Evolutionary conservation across 1,140 invertebrate genomes (phyloP).

Genomic region (Euura lappo): DNA sequence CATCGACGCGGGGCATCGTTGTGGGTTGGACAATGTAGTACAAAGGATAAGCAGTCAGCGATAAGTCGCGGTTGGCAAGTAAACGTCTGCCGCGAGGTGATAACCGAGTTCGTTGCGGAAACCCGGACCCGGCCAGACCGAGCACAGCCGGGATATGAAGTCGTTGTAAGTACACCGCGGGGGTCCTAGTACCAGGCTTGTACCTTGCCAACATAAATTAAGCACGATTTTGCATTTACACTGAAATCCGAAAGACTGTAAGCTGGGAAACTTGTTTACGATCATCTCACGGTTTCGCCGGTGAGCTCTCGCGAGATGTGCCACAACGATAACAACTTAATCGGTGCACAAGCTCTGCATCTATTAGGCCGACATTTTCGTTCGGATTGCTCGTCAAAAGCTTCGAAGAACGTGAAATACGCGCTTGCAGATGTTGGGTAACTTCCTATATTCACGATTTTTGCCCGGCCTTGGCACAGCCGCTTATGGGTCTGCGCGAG

Average conservation of each 20-base stretch:
- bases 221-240: slow-evolving; percentile 54
- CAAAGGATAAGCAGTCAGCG: too few species aligned
- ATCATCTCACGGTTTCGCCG: neutral
- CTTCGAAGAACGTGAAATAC: too few species aligned
- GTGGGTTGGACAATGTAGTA: too few species aligned
- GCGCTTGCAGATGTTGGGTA: too few species aligned
- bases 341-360: neutral
- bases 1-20: too few species aligned
- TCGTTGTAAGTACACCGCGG: slow-evolving; percentile 54
- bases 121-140: slow-evolving; percentile 10
- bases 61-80: too few species aligned
- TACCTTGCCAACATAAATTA: slow-evolving; percentile 57
- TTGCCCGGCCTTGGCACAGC: too few species aligned
- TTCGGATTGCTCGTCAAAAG: too few species aligned
- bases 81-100: neutral
- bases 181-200: slow-evolving; percentile 48
- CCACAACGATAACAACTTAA: slow-evolving; percentile 4
- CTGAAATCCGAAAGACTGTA: slow-evolving; percentile 38
- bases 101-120: neutral
- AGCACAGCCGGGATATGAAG: slow-evolving; percentile 47
- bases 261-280: slow-evolving; percentile 1
- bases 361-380: too few species aligned
- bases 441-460: too few species aligned
- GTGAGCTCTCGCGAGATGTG: neutral
- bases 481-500: too few species aligned